Evolutionary conservation across 2,888 invertebrate species (phyloP), one percentile per base, ranked within the genome.

Genomic region (Junonia oenone): DNA sequence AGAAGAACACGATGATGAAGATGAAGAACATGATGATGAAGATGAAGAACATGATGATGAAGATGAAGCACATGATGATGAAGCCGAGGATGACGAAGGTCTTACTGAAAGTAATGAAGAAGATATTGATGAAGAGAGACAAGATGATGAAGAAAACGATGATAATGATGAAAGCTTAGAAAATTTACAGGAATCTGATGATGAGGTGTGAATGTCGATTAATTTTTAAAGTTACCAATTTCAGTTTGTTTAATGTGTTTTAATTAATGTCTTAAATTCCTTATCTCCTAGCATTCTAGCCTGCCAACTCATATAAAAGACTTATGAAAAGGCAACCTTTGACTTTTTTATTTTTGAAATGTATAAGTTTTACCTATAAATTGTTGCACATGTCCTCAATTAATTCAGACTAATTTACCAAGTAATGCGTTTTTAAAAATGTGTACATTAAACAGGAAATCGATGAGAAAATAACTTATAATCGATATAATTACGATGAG

Each of bases 31-130:
- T 50, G 71, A 73, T 14, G 63, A 71, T 9, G 49, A 63, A 14
- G 68, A 77, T 45, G 69, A 69, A 40, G 68, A 71, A 46, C 68
- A 72, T 31, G 68, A 69, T 47, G 67, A 68, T 26, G 75, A 55
- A 45, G 54, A 58, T 15, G 65, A 70, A 31, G 69, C 26, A 9
- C n/a, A 45, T 35, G 22, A 71, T 49, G 71, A 73, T 19, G 67
- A 67, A 4, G 67, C 66, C 15, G 63, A 71, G 8, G 45, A 63
- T 15, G 68, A 76, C 43, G 69, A 69, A 45, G 68, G 71, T 45
- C 68, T 72, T 31, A 67, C 68, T 35, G 69, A 71, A 17, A 66
- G 66, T 6, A 61, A 71, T 27, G 52, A 59, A 26, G 67, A 75
- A 47, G 67, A 67, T 27, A 75, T 45, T 50, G 54, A 56, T 17